phyloP scores from a whole-genome alignment of 2,797 vertebrate species.

The Enteromius unitaeniatus region DNA sequence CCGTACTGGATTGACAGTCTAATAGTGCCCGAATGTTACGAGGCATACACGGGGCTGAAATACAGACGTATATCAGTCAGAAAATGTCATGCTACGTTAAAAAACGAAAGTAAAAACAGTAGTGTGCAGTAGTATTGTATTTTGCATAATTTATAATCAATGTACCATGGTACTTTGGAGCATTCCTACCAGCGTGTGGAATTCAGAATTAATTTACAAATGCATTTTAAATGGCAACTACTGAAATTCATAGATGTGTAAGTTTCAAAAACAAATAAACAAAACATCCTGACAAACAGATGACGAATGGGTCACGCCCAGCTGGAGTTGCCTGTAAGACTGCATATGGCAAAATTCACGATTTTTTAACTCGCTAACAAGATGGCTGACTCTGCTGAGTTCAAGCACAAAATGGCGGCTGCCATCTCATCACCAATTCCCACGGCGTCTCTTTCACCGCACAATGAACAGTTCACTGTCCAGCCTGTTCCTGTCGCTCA shows the following conservation, averaged over 20 bases:
- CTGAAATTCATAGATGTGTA: neutral
- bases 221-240: neutral
- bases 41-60: conserved; percentile 74
- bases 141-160: neutral
- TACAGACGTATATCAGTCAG: conserved; percentile 25
- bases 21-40: conserved; percentile 65
- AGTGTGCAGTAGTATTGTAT: too few relatives aligned
- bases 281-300: too few relatives aligned
- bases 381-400: too few relatives aligned
- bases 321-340: too few relatives aligned
- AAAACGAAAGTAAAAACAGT: neutral
- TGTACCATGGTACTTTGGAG: neutral
- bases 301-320: too few relatives aligned
- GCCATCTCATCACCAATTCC: too few relatives aligned
- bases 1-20: conserved; percentile 66
- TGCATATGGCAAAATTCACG: too few relatives aligned
- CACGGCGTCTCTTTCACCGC: too few relatives aligned
- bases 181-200: neutral
- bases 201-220: neutral
- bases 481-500: too few relatives aligned
- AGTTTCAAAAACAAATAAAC: neutral
- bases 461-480: too few relatives aligned
- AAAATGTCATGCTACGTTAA: neutral
- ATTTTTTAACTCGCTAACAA: too few relatives aligned
- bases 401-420: too few relatives aligned